phyloP scores from a whole-genome alignment of 2,797 vertebrate genomes.

The Hephaestus fuliginosus region DNA sequence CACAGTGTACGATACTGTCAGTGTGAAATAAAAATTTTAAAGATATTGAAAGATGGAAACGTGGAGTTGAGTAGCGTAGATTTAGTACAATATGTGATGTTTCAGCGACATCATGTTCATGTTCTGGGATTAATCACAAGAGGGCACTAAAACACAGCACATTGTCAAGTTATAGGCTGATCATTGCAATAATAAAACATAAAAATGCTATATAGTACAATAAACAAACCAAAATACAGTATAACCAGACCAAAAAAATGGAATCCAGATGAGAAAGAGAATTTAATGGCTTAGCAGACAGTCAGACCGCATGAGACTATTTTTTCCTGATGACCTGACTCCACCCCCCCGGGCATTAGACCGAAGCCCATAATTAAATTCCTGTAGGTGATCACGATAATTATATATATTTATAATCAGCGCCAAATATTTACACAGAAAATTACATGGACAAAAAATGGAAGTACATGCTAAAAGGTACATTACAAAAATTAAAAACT shows the following conservation, averaged over 20 bases:
- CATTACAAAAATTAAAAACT: background rate
- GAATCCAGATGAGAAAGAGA: background rate
- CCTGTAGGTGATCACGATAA: background rate
- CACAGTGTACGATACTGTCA: background rate
- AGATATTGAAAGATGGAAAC: too few relatives aligned
- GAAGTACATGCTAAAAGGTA: background rate
- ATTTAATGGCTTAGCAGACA: background rate
- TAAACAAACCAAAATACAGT: background rate
- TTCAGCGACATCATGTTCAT: background rate
- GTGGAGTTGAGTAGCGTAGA: background rate
- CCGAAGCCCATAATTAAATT: background rate
- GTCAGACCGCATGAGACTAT: background rate
- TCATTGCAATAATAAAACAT: background rate
- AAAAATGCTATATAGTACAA: background rate
- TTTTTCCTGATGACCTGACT: background rate
- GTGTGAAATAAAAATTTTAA: background rate
- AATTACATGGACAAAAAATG: background rate
- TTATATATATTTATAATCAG: background rate
- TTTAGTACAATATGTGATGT: background rate
- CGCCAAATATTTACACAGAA: background rate
- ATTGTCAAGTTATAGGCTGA: too few relatives aligned
- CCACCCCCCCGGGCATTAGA: background rate
- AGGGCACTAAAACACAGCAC: conserved; percentile 61
- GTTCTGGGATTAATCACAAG: conserved; percentile 57
- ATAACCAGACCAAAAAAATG: background rate